Conservation (phyloP, 2,797 vertebrate genomes). For the Poeciliopsis paucimaculata region DNA sequence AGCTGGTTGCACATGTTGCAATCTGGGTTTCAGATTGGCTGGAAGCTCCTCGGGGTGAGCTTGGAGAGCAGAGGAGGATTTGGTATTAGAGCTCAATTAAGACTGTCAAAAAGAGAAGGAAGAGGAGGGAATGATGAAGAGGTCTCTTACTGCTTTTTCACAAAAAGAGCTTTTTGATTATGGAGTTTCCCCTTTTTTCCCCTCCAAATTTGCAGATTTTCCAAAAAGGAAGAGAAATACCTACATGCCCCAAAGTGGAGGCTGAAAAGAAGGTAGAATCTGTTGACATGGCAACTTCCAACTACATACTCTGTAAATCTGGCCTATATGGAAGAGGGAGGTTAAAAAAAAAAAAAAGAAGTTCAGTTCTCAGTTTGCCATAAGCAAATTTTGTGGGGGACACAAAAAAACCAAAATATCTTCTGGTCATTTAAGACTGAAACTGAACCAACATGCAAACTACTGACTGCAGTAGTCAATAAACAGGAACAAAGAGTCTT, state of each 20-base stretch:
- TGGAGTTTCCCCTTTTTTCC: not conserved
- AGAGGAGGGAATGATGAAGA: conserved; percentile 29
- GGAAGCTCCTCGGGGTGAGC: conserved; percentile 12
- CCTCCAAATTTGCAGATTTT: not conserved
- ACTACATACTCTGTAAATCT: not conserved
- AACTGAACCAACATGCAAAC: not conserved
- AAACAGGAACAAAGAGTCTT: not conserved
- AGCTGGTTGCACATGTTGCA: conserved; percentile 14
- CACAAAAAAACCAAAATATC: not conserved
- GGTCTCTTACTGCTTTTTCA: conserved; percentile 7
- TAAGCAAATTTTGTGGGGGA: not conserved
- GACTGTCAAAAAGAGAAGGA: not conserved
- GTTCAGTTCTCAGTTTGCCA: not conserved
- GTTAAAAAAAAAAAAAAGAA: not conserved
- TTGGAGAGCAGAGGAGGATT: conserved; percentile 22
- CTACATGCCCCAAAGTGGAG: not conserved
- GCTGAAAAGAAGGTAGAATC: not conserved
- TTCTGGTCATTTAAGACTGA: not conserved
- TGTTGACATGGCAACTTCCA: not conserved
- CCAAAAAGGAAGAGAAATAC: not conserved
- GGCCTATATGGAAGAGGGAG: not conserved
- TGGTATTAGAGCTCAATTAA: conserved; percentile 20
- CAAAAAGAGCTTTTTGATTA: not conserved
- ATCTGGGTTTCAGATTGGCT: not conserved
- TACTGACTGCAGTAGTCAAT: not conserved